A percentile compares a stretch with the other conserved stretches of the same genome.
phyloP scores from a whole-genome alignment of 2,113 vertebrate genomes.

The Mobula hypostoma region DNA sequence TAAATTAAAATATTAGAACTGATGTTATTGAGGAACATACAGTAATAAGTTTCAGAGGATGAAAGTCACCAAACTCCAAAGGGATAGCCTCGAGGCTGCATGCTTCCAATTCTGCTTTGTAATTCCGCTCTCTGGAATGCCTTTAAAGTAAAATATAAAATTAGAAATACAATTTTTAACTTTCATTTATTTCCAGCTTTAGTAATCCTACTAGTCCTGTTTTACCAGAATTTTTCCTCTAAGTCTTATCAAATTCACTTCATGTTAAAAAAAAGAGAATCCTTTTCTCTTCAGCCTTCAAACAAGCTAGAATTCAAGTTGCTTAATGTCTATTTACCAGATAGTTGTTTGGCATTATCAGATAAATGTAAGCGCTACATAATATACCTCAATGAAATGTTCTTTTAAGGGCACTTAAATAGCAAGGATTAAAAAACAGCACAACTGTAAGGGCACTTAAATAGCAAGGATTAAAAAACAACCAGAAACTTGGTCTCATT shows the following conservation, averaged over 20 bases:
- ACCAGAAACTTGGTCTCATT: neutral
- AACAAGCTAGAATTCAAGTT: neutral
- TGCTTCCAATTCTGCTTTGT: conserved; percentile 66
- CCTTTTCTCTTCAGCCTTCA: neutral
- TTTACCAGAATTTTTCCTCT: neutral
- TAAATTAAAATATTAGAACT: neutral
- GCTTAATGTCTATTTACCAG: neutral
- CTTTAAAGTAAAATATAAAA: conserved; percentile 51
- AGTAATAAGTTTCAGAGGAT: conserved; percentile 87
- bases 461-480: neutral
- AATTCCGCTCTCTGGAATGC: conserved; percentile 73
- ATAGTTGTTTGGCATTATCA: neutral
- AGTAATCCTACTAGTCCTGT: neutral
- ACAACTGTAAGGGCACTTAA: neutral
- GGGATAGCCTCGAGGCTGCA: conserved; percentile 58
- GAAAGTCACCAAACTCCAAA: conserved; percentile 81
- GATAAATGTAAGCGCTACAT: neutral
- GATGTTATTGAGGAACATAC: conserved; percentile 54
- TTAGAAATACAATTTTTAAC: neutral
- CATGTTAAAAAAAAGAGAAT: no score
- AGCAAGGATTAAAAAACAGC: neutral
- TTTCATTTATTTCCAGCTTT: neutral
- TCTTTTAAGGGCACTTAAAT: neutral
- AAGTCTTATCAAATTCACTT: neutral
- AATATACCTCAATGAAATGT: neutral